Conservation (phyloP, 2,888 invertebrate species). For the Poecilobothrus nobilitatus region DNA sequence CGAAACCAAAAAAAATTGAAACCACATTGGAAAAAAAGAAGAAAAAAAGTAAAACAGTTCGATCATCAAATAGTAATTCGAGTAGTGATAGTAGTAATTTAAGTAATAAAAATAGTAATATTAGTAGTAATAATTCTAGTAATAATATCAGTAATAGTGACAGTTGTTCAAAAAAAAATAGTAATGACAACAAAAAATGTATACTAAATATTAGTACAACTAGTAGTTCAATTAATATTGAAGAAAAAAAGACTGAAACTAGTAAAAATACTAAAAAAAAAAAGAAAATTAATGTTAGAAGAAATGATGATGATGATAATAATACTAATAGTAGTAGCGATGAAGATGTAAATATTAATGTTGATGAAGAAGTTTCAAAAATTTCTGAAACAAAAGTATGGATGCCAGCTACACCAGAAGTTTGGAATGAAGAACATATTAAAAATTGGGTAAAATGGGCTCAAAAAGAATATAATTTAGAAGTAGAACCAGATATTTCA, state of each 20-base stretch:
- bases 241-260: slow-evolving; percentile 12
- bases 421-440: slow-evolving; percentile 54
- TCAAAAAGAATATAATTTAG: slow-evolving; percentile 51
- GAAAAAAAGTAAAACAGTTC: slow-evolving; percentile 13
- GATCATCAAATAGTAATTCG: slow-evolving; percentile 14
- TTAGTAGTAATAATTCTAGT: slow-evolving; percentile 23
- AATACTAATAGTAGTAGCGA: slow-evolving; percentile 12
- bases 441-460: slow-evolving; percentile 56
- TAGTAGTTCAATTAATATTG: slow-evolving; percentile 7
- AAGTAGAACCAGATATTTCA: slow-evolving; percentile 46
- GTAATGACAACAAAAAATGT: slow-evolving; percentile 10
- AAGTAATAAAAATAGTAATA: slow-evolving; percentile 18
- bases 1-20: slow-evolving; percentile 28
- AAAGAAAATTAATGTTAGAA: slow-evolving; percentile 7
- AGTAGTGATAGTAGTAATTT: slow-evolving; percentile 20
- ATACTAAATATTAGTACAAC: background rate
- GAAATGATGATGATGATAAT: slow-evolving; percentile 12
- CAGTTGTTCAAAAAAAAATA: slow-evolving; percentile 17
- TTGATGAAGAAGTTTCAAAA: slow-evolving; percentile 15
- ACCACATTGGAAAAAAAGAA: slow-evolving; percentile 26
- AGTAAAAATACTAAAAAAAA: slow-evolving; percentile 7
- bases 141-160: slow-evolving; percentile 16
- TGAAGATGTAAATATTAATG: slow-evolving; percentile 10
- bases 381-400: slow-evolving; percentile 25
- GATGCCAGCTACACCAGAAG: slow-evolving; percentile 51